Evolutionary conservation across 2,888 invertebrate species (phyloP).

Genomic region (Oligia latruncula): DNA sequence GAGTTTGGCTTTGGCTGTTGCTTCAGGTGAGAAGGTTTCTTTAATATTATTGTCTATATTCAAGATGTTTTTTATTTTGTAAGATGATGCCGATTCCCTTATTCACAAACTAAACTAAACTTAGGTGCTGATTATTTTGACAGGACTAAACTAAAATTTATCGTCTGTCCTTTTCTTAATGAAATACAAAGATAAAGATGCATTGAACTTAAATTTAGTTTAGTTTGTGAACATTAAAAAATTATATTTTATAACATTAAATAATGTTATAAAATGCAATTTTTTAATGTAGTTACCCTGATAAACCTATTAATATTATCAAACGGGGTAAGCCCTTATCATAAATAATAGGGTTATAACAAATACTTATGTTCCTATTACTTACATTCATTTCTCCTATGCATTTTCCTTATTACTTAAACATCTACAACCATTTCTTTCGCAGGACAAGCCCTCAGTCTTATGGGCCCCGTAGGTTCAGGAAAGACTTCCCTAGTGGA

Average conservation of each 20-base stretch:
- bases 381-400: neutral
- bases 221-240: too few relatives aligned
- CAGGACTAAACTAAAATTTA: too few relatives aligned
- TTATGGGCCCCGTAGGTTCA: conserved; percentile 97
- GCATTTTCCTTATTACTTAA: neutral
- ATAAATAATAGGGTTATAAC: neutral
- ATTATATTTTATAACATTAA: too few relatives aligned
- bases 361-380: too few relatives aligned
- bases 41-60: neutral
- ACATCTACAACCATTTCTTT: conserved; percentile 5
- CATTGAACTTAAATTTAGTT: too few relatives aligned
- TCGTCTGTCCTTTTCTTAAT: too few relatives aligned
- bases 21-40: conserved; percentile 89
- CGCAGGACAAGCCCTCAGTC: conserved; percentile 91
- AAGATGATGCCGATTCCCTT: too few relatives aligned
- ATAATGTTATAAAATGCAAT: neutral
- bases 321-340: too few relatives aligned
- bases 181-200: too few relatives aligned
- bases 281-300: neutral
- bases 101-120: too few relatives aligned
- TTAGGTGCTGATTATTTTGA: too few relatives aligned
- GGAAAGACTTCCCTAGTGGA: conserved; percentile 98
- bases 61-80: conserved; percentile 7
- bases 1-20: conserved; percentile 94
- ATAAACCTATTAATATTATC: too few relatives aligned